These are phyloP conservation scores for Ptyas mucosa DNA, from an alignment of 2,113 vertebrate species.

Conservation along the genomic window DNA sequence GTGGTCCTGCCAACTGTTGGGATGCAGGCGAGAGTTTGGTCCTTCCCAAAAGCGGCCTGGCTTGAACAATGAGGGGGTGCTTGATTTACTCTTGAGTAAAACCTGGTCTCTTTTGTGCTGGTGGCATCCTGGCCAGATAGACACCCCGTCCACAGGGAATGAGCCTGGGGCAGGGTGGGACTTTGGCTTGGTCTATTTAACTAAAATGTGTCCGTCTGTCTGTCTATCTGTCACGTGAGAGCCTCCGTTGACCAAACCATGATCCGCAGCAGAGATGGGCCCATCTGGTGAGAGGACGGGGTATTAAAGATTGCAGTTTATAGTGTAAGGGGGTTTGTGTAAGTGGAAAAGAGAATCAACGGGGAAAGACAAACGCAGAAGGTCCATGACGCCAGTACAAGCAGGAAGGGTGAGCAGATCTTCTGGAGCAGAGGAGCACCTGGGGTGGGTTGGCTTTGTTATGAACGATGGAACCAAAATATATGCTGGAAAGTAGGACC, in stretches of 20 bases:
- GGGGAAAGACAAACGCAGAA: not conserved
- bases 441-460: not conserved
- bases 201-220: not conserved
- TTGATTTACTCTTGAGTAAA: not conserved
- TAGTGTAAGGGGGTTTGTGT: not conserved
- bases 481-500: not conserved
- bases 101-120: not conserved
- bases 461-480: not conserved
- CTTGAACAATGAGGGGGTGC: not conserved
- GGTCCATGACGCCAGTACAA: not conserved
- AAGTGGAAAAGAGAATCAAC: not conserved
- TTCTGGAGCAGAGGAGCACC: not conserved
- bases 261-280: not conserved
- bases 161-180: not conserved
- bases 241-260: not conserved
- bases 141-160: not conserved
- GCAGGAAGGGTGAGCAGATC: not conserved
- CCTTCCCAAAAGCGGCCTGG: not conserved
- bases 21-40: not conserved
- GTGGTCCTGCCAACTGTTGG: not conserved
- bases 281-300: not conserved
- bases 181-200: not conserved
- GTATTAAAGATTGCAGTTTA: not conserved
- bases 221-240: not conserved
- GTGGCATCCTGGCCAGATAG: not conserved